phyloP scores from a whole-genome alignment of 1,140 invertebrate species.

The Megathymus violae region DNA sequence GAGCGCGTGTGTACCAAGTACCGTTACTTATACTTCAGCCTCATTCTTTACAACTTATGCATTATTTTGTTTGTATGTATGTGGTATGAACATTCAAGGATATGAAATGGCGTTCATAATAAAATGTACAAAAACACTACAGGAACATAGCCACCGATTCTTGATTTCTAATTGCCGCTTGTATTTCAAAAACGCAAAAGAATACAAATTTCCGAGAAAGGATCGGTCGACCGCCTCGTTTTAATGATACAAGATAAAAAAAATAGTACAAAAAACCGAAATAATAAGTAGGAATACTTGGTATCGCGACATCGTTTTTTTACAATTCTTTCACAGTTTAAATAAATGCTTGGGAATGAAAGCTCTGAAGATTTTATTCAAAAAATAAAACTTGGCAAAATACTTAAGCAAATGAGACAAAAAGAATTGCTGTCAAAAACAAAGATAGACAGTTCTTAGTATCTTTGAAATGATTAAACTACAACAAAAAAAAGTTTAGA shows the following conservation, averaged over 20 bases:
- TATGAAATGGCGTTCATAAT: too few relatives aligned
- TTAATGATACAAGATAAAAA: slow-evolving; percentile 16
- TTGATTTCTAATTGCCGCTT: slow-evolving; percentile 11
- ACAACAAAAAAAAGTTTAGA: neutral
- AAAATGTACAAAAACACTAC: too few relatives aligned
- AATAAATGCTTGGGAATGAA: slow-evolving; percentile 45
- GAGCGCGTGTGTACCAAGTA: too few relatives aligned
- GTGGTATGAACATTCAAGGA: too few relatives aligned
- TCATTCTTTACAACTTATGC: too few relatives aligned
- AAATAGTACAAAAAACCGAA: slow-evolving; percentile 12
- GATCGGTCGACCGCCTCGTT: neutral
- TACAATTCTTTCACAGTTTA: slow-evolving; percentile 23
- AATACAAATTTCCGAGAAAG: slow-evolving; percentile 5
- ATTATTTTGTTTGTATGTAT: too few relatives aligned
- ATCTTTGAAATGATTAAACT: slow-evolving; percentile 49
- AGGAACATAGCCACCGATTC: neutral
- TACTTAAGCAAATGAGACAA: slow-evolving; percentile 63
- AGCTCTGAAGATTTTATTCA: slow-evolving; percentile 41
- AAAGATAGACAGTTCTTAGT: slow-evolving; percentile 56
- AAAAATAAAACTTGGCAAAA: slow-evolving; percentile 59
- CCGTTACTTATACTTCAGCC: too few relatives aligned
- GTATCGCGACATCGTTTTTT: slow-evolving; percentile 17
- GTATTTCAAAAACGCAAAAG: slow-evolving; percentile 10
- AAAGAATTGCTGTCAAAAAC: slow-evolving; percentile 72
- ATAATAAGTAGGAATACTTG: slow-evolving; percentile 8